Evolutionary conservation across 2,113 vertebrate species (phyloP).

Genomic region (Connochaetes taurinus): DNA sequence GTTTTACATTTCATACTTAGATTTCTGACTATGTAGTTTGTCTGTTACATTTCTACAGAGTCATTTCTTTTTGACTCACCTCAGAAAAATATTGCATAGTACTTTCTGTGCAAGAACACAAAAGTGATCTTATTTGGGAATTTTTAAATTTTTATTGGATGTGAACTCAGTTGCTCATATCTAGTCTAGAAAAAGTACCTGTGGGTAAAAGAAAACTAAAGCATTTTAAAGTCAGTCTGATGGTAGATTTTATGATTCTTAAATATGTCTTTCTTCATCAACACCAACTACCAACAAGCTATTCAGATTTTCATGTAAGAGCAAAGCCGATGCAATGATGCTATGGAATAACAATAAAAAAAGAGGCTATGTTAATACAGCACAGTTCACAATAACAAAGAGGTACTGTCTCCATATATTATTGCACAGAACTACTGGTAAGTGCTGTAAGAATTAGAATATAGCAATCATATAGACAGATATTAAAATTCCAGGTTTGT

Average conservation of each 20-base stretch:
- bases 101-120: background rate
- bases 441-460: background rate
- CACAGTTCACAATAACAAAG: background rate
- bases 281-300: background rate
- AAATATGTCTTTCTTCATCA: background rate
- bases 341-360: background rate
- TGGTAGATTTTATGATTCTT: background rate
- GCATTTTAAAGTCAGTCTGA: background rate
- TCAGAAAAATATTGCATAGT: background rate
- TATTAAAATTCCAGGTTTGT: background rate
- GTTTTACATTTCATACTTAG: background rate
- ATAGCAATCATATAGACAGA: background rate
- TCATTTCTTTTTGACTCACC: background rate
- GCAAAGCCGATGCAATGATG: background rate
- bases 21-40: background rate
- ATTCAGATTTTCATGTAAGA: background rate
- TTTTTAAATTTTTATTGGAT: background rate
- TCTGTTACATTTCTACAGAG: background rate
- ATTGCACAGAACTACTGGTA: background rate
- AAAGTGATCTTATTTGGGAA: background rate
- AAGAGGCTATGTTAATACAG: accelerated
- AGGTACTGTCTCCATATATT: background rate
- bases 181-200: background rate
- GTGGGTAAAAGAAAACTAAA: background rate
- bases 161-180: background rate